Percentiles rank a stretch among this genome's conserved stretches.
These are phyloP conservation scores for Mizuhopecten yessoensis DNA, from an alignment of 1,140 invertebrate species.

Conservation along the genomic window DNA sequence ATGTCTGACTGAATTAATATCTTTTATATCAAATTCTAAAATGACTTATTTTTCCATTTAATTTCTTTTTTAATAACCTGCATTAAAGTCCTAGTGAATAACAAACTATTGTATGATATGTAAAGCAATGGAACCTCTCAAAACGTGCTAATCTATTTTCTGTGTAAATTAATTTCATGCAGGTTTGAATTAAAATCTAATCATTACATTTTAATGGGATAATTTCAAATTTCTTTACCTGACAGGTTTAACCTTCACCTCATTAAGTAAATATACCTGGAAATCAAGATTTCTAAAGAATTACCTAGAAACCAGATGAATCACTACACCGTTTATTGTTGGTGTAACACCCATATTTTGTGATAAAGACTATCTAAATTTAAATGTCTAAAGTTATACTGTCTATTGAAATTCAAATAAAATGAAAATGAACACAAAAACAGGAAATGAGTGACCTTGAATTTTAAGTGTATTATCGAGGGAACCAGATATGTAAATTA, in stretches of 20 bases:
- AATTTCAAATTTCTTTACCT: background rate
- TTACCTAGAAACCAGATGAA: background rate
- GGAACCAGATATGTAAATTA: slow-evolving; percentile 34
- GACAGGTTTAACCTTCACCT: background rate
- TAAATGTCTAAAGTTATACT: background rate
- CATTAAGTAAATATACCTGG: background rate
- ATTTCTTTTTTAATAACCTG: too few species aligned
- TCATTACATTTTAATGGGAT: background rate
- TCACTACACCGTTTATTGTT: background rate
- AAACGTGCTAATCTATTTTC: background rate
- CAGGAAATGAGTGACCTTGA: slow-evolving; percentile 15
- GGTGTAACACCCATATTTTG: background rate
- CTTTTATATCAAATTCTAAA: background rate
- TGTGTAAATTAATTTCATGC: background rate
- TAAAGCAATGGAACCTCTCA: background rate
- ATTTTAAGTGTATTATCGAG: slow-evolving; percentile 6
- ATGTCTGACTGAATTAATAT: background rate
- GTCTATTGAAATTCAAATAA: slow-evolving; percentile 14
- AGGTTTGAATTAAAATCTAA: background rate
- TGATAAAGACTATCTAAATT: background rate
- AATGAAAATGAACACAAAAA: slow-evolving; percentile 17
- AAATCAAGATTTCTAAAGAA: too few species aligned
- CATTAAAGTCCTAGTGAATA: too few species aligned
- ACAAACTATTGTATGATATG: too few species aligned
- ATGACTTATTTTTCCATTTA: too few species aligned